Conservation (phyloP, 1,140 invertebrate species). For the Pseudobourletiella spinata region DNA sequence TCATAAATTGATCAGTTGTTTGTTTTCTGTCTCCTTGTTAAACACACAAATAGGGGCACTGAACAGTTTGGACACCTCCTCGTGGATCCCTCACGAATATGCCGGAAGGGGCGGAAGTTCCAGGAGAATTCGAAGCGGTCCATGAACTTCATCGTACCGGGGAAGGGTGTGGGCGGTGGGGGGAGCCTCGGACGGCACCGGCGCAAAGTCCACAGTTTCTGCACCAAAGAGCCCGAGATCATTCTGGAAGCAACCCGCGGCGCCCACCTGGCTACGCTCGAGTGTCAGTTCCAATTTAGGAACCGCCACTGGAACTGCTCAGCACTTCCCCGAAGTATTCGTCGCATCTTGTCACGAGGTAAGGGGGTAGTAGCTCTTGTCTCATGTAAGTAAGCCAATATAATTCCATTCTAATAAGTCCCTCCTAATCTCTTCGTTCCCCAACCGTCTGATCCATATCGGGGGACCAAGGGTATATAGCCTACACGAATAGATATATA, state of each 20-base stretch:
- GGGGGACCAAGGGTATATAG: no score
- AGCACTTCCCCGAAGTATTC: slow-evolving; percentile 61
- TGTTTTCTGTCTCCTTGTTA: no score
- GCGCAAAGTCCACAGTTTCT: slow-evolving; percentile 32
- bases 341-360: slow-evolving; percentile 72
- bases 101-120: slow-evolving; percentile 55
- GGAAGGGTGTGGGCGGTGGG: slow-evolving; percentile 15
- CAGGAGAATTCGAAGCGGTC: slow-evolving; percentile 37
- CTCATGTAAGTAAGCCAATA: background rate
- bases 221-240: slow-evolving; percentile 52
- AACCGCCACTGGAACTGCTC: slow-evolving; percentile 78
- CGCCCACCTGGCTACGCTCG: slow-evolving; percentile 63
- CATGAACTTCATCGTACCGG: slow-evolving; percentile 29
- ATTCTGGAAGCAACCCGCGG: slow-evolving; percentile 65
- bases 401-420: no score
- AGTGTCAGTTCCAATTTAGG: slow-evolving; percentile 76
- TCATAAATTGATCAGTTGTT: no score
- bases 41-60: background rate
- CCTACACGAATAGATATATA: no score
- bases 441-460: no score
- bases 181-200: slow-evolving; percentile 21
- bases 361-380: no score
- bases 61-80: slow-evolving; percentile 59
- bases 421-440: no score
- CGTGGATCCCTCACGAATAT: slow-evolving; percentile 77